These are phyloP conservation scores for Pectinophora gossypiella DNA, from an alignment of 1,140 invertebrate species.

Conservation along the genomic window DNA sequence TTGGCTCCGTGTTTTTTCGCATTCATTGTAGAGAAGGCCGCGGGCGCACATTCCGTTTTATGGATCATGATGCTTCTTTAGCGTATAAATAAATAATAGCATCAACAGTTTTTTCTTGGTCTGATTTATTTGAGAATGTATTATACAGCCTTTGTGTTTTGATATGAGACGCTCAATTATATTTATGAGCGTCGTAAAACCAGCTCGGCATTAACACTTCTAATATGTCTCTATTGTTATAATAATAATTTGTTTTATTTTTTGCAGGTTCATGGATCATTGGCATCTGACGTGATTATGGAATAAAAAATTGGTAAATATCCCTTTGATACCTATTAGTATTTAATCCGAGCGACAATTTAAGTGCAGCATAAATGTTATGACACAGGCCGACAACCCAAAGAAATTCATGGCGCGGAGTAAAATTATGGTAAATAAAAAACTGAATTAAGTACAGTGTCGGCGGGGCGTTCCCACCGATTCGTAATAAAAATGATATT, in stretches of 20 bases:
- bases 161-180: conserved; percentile 28
- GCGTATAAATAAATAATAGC: conserved; percentile 65
- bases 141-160: conserved; percentile 25
- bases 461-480: conserved; percentile 52
- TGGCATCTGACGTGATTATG: conserved; percentile 18
- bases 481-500: conserved; percentile 73
- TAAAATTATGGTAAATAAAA: conserved; percentile 37
- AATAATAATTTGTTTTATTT: conserved; percentile 9
- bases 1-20: conserved; percentile 61
- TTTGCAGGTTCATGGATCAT: conserved; percentile 38
- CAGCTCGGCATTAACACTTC: conserved; percentile 8
- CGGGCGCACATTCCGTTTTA: conserved; percentile 54
- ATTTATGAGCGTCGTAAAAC: conserved; percentile 31
- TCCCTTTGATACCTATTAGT: neutral
- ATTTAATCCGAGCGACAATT: neutral
- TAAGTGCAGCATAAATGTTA: neutral
- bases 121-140: conserved; percentile 59
- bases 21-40: conserved; percentile 68
- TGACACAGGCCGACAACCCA: neutral
- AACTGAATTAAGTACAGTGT: conserved; percentile 32
- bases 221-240: conserved; percentile 5
- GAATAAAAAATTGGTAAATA: conserved; percentile 25
- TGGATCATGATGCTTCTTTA: conserved; percentile 56
- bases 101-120: conserved; percentile 51
- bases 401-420: conserved; percentile 18